Evolutionary conservation across 2,113 vertebrate species (phyloP), one percentile per base, ranked within the genome.

Genomic region (Cnemophilus loriae): DNA sequence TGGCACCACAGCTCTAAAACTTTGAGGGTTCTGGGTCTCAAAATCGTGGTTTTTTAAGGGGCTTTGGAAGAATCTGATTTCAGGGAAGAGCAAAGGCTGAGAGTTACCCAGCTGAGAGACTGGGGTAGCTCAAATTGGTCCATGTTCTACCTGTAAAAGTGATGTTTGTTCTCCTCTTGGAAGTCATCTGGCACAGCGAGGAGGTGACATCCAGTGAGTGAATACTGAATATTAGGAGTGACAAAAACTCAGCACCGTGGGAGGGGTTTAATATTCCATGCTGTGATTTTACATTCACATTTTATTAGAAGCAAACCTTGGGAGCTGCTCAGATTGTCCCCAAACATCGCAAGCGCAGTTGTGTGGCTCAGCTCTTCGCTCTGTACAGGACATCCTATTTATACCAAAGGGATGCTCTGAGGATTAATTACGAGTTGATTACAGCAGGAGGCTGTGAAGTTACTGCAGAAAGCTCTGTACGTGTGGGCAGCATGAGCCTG

Each of bases 331-430:
- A 18, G 26, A 1, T 27, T 27, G 33, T 67, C 3, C 2, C 42
- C 24, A 16, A 63, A 6, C 21, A 0, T 6, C 2, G 2, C 24
- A 5, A 3, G 6, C 0, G 4, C 17, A 5, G 12, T 23, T 68
- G 41, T 32, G 30, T 4, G 10, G 41, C 11, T 80, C 8, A 3
- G 10, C 16, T 39, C 44, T 73, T 23, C 78, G 35, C 21, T 52
- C 13, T 33, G 57, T 26, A 4, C 9, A 3, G 65, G 68, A 42
- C 22, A 2, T 14, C 9, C 47, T 59, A 0, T 33, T 24, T 10
- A 11, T 26, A 53, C 23, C 44, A 3, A 2, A 9, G 6, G 47
- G 86, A 5, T 84, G 56, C 55, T 87, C 20, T 22, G 41, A 9
- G 92, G 61, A 13, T 94, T 71, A 44, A 24, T 3, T 19, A 56